phyloP scores from a whole-genome alignment of 2,113 vertebrate species.

The Gobius niger region DNA sequence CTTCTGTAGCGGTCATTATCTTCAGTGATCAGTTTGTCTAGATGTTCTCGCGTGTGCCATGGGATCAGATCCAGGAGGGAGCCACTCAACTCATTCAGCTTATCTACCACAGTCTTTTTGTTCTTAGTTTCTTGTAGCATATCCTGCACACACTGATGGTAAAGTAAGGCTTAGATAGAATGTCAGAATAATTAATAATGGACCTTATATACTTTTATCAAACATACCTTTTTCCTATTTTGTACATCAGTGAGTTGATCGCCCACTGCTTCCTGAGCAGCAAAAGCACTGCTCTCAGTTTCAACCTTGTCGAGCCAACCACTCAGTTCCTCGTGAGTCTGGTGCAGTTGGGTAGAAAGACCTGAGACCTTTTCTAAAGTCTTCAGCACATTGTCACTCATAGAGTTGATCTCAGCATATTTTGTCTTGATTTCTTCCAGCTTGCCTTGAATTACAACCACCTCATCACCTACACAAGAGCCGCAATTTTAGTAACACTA shows the following conservation, averaged over 20 bases:
- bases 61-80: slow-evolving; percentile 92
- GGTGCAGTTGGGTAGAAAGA: slow-evolving; percentile 82
- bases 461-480: slow-evolving; percentile 87
- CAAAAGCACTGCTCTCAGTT: slow-evolving; percentile 79
- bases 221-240: slow-evolving; percentile 84
- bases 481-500: no score
- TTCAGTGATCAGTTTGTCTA: slow-evolving; percentile 89
- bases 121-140: slow-evolving; percentile 84
- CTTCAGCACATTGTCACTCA: slow-evolving; percentile 84
- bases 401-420: slow-evolving; percentile 88
- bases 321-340: slow-evolving; percentile 80
- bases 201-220: neutral
- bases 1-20: slow-evolving; percentile 87
- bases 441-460: slow-evolving; percentile 94
- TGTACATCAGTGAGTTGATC: slow-evolving; percentile 83
- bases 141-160: slow-evolving; percentile 68
- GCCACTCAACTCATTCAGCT: slow-evolving; percentile 88
- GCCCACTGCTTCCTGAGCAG: slow-evolving; percentile 75
- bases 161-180: neutral
- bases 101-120: slow-evolving; percentile 83
- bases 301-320: slow-evolving; percentile 87
- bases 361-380: slow-evolving; percentile 85
- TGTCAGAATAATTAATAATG: neutral
- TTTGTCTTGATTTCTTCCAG: slow-evolving; percentile 92
- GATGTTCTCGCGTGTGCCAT: slow-evolving; percentile 89